Evolutionary conservation across 2,888 invertebrate genomes (phyloP), one percentile per base, ranked within the genome.

Genomic region (Neoscelio sp.): DNA sequence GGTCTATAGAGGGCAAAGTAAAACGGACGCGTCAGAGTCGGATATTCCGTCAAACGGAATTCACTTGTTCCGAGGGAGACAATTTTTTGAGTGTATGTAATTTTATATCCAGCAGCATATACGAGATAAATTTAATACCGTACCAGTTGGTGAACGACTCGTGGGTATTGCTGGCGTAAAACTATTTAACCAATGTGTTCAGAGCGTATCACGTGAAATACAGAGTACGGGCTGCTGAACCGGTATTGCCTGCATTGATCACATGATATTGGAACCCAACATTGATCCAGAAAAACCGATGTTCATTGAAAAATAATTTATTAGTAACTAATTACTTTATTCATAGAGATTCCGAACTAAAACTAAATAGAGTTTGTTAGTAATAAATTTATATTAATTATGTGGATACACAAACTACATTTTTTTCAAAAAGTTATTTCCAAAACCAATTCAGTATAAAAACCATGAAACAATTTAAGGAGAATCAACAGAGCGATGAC

Each of bases 111-210:
- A 42, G 23, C 38, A 48, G 56, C 33, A 10, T 23, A 23, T 46
- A 58, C 12, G 70, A 23, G 48, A 48, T 65, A 17, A 75, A 75
- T 67, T 67, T 60, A 67, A 75, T 67, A 67, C 52, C 65, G 50
- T 60, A 50, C 60, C 67, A 67, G 60, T 74, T 52, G 74, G 65
- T 4, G 64, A 73, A 48, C 46, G 60, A 44, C 15, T 38, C 38
- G 40, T 10, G 40, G 40, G 2, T 15, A 42, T 30, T 23, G 7
- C 58, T 8, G n/a, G 40, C 8, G 48, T 46, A 65, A 48, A 65
- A 65, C 50, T 52, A 65, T 74, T 74, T 73, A 28, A 44, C 52
- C 52, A 20, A 40, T 15, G 28, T 8, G 68, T 58, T 48, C 68
- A 30, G 48, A 18, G 17, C 44, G 20, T 54, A 58, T 65, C 38